Evolutionary conservation across 2,888 invertebrate species (phyloP), one percentile per base, ranked within the genome.

Genomic region (Onthophagus sagittarius): DNA sequence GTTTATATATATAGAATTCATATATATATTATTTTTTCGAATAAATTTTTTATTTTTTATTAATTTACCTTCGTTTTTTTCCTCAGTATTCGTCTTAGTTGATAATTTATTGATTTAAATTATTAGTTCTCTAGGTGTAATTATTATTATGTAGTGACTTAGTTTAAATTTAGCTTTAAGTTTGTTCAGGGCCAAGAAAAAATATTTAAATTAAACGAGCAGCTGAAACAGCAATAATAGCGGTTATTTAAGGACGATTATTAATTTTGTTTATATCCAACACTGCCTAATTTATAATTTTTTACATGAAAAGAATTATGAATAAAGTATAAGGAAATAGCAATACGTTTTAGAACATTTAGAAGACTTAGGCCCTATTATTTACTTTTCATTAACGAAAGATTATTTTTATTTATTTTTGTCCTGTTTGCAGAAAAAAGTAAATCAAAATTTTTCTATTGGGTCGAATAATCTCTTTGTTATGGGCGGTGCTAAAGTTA

Each of bases 401-500:
- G 32, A 31, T 15, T 39, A 14, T 13, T 32, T 23, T 70, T 15
- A 23, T 33, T 33, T 53, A 14, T 53, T 70, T 33, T 70, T 62
- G 62, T 31, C 31, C 15, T 65, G 15, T 15, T 31, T n/a, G n/a
- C 31, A 62, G 11, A 39, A 62, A 70, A 14, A 53, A 39, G 62
- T 70, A 23, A 70, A 70, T 39, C 63, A 71, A 15, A 64, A 32
- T 33, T 62, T 71, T 71, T 31, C 31, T 71, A 33, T 15, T 63
- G 31, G 15, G 23, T 53, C 11, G 39, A 53, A 11, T 53, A 53
- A 63, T 71, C 62, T 74, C 72, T 72, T 72, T 72, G 72, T 74
- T 72, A 74, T 72, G 70, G 74, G 74, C 74, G 74, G 74, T 74
- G 74, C 74, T 74, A 74, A 72, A 72, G 74, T 72, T 74, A 71